These are phyloP conservation scores for Axis porcinus DNA, from an alignment of 2,113 vertebrate species.

Conservation along the genomic window DNA sequence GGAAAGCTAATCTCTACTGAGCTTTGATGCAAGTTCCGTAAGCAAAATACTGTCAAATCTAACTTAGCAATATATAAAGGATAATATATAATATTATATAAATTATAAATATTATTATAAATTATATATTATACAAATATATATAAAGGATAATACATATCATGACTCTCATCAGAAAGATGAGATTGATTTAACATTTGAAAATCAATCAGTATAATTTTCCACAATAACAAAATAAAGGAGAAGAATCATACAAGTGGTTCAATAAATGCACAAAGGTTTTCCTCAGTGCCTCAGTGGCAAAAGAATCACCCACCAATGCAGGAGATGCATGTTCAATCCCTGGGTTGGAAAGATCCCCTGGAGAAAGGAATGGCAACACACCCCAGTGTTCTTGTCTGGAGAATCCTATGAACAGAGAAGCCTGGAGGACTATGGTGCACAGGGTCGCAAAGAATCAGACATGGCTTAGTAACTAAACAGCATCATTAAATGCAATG, in stretches of 20 bases:
- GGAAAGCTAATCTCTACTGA: background rate
- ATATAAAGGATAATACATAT: background rate
- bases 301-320: background rate
- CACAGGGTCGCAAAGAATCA: background rate
- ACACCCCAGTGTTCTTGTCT: background rate
- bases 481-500: background rate
- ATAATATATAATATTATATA: background rate
- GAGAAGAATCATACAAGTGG: background rate
- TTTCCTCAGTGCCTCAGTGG: background rate
- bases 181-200: background rate
- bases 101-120: background rate
- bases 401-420: background rate
- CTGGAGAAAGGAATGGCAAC: background rate
- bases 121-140: background rate
- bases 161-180: background rate
- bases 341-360: background rate
- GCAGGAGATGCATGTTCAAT: fast-evolving
- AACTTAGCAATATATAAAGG: background rate
- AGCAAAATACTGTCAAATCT: background rate
- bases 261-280: background rate
- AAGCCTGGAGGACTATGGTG: background rate
- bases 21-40: background rate
- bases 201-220: background rate
- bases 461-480: background rate
- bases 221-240: background rate